Evolutionary conservation across 2,888 invertebrate genomes (phyloP), one percentile per base, ranked within the genome.

Genomic region (Lasioglossum oenotherae): DNA sequence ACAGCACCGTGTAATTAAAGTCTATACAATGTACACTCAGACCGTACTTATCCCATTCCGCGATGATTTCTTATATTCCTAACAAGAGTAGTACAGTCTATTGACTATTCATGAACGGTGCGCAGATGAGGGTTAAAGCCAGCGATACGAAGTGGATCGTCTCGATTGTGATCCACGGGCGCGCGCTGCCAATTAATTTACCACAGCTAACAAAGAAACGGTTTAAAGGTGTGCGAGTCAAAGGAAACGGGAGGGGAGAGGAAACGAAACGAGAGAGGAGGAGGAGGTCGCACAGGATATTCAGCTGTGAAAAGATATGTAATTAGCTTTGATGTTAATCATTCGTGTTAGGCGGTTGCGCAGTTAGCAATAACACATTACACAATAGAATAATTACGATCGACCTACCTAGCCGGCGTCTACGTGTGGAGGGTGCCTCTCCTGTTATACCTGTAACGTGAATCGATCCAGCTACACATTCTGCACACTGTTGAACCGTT

Each of bases 301-400:
- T 86, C 77, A 79, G 78, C 79, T 82, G 86, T 57, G 82, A 85
- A 89, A 89, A 83, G 84, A 89, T 87, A 89, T 88, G 92, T 93
- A 94, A 94, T 93, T 94, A 92, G 89, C 92, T 91, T 88, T 91
- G 94, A 94, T 94, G 92, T 92, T 94, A 94, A 94, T 94, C 94
- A 91, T 87, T 85, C 80, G 89, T 90, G 90, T 87, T 89, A 90
- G 84, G 88, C 88, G 87, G 88, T 89, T 89, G 88, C 90, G 91
- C 89, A 90, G 91, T 89, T 91, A 87, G 89, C 90, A 89, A 90
- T 90, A 90, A 90, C 86, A 80, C 87, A 91, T 93, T 93, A 90
- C 90, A 91, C 90, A 93, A 94, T 92, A 81, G 83, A 88, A 91
- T 89, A 91, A 93, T 93, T 91, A 93, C 90, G 89, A 93, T 93